These are phyloP conservation scores for Pelvicachromis taeniatus DNA, from an alignment of 2,113 vertebrate species.

Conservation along the genomic window DNA sequence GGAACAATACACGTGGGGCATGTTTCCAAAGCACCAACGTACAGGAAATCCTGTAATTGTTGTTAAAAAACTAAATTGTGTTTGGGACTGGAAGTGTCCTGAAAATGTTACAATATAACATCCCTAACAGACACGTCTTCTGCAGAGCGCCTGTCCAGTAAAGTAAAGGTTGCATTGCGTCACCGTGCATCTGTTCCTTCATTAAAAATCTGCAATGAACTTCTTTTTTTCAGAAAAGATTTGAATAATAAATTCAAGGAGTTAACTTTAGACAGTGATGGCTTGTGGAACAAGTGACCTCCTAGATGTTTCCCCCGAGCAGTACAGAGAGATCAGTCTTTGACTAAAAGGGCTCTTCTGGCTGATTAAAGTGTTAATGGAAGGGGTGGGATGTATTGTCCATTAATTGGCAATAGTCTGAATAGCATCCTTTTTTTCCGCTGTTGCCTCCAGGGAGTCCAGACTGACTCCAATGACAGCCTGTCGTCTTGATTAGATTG, in stretches of 20 bases:
- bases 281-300: not conserved
- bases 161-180: not conserved
- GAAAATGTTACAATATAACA: not conserved
- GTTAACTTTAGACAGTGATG: not conserved
- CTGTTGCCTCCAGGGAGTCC: conserved; percentile 13
- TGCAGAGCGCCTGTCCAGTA: not conserved
- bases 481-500: conserved; percentile 9
- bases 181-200: not conserved
- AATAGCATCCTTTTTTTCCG: conserved; percentile 23
- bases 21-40: not conserved
- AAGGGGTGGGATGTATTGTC: conserved; percentile 23
- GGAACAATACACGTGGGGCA: not conserved
- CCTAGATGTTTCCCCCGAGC: conserved; percentile 15
- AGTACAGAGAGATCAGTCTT: conserved; percentile 9
- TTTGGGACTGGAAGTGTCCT: not conserved
- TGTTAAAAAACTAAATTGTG: not conserved
- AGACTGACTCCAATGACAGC: conserved; percentile 9
- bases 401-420: conserved; percentile 46
- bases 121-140: not conserved
- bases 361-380: conserved; percentile 49
- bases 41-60: not conserved
- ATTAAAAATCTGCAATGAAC: not conserved
- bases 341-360: conserved; percentile 26
- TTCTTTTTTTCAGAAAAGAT: not conserved
- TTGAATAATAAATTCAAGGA: not conserved